phyloP scores from a whole-genome alignment of 2,797 vertebrate genomes.

The Chrysocyon brachyurus region DNA sequence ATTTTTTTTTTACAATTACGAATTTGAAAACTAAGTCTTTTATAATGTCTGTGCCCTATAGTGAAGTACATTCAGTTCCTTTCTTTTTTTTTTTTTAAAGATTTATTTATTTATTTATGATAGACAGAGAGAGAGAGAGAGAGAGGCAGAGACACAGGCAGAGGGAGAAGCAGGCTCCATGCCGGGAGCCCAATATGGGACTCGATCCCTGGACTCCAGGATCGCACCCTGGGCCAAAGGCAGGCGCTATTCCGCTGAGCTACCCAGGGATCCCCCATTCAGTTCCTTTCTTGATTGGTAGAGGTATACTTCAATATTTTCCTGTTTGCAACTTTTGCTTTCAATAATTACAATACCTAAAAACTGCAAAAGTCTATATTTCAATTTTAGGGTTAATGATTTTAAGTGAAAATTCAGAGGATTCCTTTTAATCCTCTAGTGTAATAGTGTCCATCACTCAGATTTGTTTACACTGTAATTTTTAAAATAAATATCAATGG shows the following conservation, averaged over 20 bases:
- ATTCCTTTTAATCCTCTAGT: neutral
- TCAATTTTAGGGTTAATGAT: constrained; percentile 18
- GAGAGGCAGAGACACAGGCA: no score
- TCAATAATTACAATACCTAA: neutral
- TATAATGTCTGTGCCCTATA: neutral
- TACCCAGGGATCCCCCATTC: neutral
- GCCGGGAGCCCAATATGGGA: no score
- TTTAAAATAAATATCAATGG: neutral
- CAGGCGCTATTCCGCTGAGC: no score
- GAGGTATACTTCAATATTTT: neutral
- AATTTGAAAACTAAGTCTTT: constrained; percentile 3
- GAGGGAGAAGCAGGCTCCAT: no score
- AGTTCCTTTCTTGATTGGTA: neutral
- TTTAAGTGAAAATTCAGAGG: neutral
- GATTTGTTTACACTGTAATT: neutral
- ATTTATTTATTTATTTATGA: no score
- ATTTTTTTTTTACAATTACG: neutral
- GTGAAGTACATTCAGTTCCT: no score
- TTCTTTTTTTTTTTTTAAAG: neutral
- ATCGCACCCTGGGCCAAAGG: no score
- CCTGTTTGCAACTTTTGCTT: neutral
- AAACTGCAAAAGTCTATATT: neutral
- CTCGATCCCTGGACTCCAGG: no score
- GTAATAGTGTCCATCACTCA: neutral
- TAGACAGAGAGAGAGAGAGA: no score